phyloP scores from a whole-genome alignment of 2,888 invertebrate genomes.

The Athalia cordata region DNA sequence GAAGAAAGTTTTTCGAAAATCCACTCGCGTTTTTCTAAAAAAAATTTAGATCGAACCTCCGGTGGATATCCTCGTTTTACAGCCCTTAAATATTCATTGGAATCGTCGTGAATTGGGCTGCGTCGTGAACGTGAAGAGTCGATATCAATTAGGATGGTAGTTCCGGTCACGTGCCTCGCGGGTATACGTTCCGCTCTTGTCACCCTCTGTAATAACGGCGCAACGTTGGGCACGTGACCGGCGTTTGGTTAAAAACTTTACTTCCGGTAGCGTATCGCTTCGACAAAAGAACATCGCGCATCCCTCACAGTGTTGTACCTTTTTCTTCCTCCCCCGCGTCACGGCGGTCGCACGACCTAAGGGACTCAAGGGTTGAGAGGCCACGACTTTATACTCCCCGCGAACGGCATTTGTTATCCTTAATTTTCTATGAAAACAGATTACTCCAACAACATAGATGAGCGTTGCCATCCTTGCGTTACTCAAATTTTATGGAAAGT shows the following conservation, averaged over 20 bases:
- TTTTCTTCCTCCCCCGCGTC: constrained; percentile 10
- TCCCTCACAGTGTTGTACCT: constrained; percentile 12
- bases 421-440: constrained; percentile 45
- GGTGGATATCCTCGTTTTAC: no score
- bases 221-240: constrained; percentile 63
- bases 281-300: constrained; percentile 49
- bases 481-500: no score
- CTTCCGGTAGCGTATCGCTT: constrained; percentile 53
- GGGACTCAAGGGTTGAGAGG: constrained; percentile 53
- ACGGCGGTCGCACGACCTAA: constrained; percentile 57
- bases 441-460: not conserved
- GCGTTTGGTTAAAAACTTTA: constrained; percentile 59
- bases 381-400: not conserved
- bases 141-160: constrained; percentile 73
- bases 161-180: constrained; percentile 70
- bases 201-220: constrained; percentile 59
- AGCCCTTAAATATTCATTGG: no score
- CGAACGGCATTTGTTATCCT: constrained; percentile 40
- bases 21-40: no score
- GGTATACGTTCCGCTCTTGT: constrained; percentile 49
- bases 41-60: no score
- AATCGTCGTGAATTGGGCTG: no score
- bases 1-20: no score
- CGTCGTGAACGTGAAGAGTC: constrained; percentile 56
- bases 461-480: no score